A percentile compares a stretch with the other conserved stretches of the same genome.
These are phyloP conservation scores for Peromyscus californicus DNA, from an alignment of 2,113 vertebrate species.

Conservation along the genomic window DNA sequence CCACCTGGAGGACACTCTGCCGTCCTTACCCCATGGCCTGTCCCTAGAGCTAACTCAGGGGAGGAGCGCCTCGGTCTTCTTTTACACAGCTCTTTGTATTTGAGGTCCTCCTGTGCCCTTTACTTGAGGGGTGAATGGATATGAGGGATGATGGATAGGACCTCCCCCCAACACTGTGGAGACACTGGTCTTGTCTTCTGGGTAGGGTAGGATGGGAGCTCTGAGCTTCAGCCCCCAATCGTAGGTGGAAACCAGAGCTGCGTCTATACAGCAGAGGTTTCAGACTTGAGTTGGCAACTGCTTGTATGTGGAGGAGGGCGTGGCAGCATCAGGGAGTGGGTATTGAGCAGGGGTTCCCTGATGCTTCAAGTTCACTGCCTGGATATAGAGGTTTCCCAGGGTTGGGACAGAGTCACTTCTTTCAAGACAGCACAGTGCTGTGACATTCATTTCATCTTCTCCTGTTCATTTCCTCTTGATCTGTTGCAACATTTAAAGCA, in stretches of 20 bases:
- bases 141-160: not conserved
- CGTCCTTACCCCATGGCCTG: not conserved
- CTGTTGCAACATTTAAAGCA: not conserved
- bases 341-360: accelerated
- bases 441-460: not conserved
- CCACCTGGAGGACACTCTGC: not conserved
- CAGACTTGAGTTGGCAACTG: accelerated
- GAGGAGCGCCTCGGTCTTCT: not conserved
- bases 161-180: not conserved
- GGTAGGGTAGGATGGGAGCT: not conserved
- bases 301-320: not conserved
- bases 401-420: not conserved
- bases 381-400: not conserved
- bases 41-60: not conserved
- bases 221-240: not conserved
- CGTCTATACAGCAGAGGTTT: not conserved
- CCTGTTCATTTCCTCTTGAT: not conserved
- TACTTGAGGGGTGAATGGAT: not conserved
- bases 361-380: not conserved
- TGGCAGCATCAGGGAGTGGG: not conserved
- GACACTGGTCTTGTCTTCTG: not conserved
- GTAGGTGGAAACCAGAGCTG: not conserved
- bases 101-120: not conserved
- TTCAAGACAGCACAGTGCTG: not conserved
- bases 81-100: not conserved